Evolutionary conservation across 2,797 vertebrate species (phyloP).

Genomic region (Bradypodion ventrale): DNA sequence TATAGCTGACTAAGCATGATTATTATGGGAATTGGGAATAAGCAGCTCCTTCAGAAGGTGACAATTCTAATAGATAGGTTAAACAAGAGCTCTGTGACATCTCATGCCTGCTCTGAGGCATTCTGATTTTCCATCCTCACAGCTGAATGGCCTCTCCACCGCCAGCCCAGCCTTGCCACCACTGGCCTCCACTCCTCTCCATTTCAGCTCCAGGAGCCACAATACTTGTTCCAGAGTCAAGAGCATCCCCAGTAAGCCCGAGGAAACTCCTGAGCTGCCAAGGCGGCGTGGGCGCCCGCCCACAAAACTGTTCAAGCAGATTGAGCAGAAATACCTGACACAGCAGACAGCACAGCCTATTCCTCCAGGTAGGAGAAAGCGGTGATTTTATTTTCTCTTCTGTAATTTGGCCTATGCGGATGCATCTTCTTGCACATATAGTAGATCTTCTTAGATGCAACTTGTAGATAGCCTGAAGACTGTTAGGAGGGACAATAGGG

Average conservation of each 20-base stretch:
- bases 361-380: slow-evolving; percentile 82
- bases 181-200: slow-evolving; percentile 68
- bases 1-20: background rate
- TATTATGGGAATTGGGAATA: background rate
- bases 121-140: background rate
- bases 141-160: slow-evolving; percentile 53
- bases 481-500: background rate
- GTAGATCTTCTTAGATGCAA: background rate
- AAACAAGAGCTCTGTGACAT: background rate
- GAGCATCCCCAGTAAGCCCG: slow-evolving; percentile 48
- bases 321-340: slow-evolving; percentile 91
- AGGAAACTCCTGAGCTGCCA: slow-evolving; percentile 73
- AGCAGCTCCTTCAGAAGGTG: background rate
- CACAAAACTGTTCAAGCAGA: slow-evolving; percentile 88
- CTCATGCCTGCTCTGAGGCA: background rate
- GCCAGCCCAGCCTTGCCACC: slow-evolving; percentile 23
- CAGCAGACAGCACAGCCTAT: slow-evolving; percentile 90
- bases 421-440: background rate
- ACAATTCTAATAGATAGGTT: background rate
- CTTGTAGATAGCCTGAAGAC: too few relatives aligned
- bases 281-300: slow-evolving; percentile 91
- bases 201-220: slow-evolving; percentile 47
- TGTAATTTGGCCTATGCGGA: background rate
- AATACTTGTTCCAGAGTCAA: slow-evolving; percentile 48
- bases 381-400: background rate